Base-by-base conservation (phyloP, 2,888 invertebrate species). In the Drosophila mulleri region DNA sequence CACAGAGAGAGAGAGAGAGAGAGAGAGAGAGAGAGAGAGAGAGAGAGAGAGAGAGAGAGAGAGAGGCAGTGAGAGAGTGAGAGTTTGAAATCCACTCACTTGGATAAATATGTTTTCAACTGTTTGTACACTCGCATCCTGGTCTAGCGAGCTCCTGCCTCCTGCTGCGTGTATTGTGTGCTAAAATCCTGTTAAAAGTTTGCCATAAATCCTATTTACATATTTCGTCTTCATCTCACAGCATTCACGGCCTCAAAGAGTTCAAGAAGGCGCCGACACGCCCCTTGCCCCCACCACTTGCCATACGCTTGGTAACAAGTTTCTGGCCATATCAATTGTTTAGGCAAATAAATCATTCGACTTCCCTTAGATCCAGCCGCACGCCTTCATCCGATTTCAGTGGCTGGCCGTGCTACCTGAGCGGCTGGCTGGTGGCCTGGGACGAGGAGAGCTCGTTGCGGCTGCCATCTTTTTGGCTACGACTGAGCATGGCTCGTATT, bases 151-250 rank as follows among this genome's bases (percentile, higher is more conserved):
- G 11, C 63, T 73, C 52, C 37, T 32, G 37, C 39, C 39, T 74
- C 47, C 37, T 32, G 37, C 39, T 70, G 41, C 39, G 66, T 42
- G 63, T 65, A 63, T 57, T 72, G 56, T 77, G 57, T 82, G 78
- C 59, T 73, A 68, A 87, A 84, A 80, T 84, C 80, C 88, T 84
- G 89, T 89, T 85, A 88, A 85, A 85, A 88, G 69, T 85, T 84
- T 85, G 74, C 78, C 80, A 85, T 85, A 89, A 85, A 82, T 85
- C 89, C 86, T 76, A 85, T 85, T 85, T 88, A 80, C 89, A 89
- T 84, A 82, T 87, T 89, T 89, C 70, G 56, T 67, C 66, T 67
- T 57, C 52, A 58, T 68, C 56, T 60, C 58, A 57, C 16, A 48
- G 61, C 58, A 42, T 45, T 56, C 29, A 26, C 47, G 39, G 23